Conservation (phyloP, 2,113 vertebrate genomes). For the Crotalus helleri region DNA sequence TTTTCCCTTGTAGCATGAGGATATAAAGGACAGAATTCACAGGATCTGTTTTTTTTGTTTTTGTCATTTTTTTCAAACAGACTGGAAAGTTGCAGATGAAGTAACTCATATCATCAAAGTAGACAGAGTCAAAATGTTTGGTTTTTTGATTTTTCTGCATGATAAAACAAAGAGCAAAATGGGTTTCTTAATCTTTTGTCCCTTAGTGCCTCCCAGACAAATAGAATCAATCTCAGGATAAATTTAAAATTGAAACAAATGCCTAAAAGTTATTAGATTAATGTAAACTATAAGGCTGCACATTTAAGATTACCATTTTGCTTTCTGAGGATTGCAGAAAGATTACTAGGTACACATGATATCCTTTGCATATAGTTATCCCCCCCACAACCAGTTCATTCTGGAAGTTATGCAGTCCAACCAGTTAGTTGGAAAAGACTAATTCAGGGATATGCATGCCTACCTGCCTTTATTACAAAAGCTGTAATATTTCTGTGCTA, state of each 20-base stretch:
- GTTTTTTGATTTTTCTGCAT: neutral
- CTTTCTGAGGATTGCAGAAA: neutral
- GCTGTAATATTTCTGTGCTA: constrained; percentile 36
- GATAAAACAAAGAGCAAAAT: neutral
- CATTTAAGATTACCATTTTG: neutral
- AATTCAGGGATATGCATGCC: neutral
- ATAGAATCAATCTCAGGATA: neutral
- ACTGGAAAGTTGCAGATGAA: neutral
- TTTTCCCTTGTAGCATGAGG: constrained; percentile 24
- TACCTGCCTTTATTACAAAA: constrained; percentile 27
- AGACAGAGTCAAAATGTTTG: neutral
- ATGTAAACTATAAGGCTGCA: neutral
- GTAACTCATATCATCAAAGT: neutral
- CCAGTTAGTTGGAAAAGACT: neutral
- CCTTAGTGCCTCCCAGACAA: neutral
- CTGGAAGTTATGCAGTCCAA: neutral
- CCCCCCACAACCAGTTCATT: neutral
- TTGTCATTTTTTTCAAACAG: neutral
- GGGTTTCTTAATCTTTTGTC: neutral
- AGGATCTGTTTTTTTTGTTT: neutral
- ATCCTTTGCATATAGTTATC: neutral
- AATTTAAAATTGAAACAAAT: neutral
- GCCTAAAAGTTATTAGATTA: neutral
- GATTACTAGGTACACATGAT: neutral
- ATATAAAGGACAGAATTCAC: neutral